These are phyloP conservation scores for Drosophila sproati DNA, from an alignment of 1,140 invertebrate genomes.

Conservation along the genomic window DNA sequence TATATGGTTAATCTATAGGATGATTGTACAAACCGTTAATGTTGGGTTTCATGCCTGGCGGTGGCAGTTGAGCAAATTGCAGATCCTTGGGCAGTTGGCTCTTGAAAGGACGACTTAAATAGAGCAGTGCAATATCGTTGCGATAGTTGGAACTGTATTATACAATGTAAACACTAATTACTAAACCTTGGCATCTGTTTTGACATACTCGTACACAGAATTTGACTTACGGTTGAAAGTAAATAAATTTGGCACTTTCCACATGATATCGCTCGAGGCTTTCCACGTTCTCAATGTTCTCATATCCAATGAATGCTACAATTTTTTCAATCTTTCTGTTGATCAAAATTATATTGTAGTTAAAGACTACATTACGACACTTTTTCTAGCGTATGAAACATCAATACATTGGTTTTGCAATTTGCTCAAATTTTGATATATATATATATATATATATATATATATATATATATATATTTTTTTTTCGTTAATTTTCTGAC, in stretches of 20 bases:
- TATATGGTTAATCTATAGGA: too few species aligned
- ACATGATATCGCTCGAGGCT: slow-evolving; percentile 57
- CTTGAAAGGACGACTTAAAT: slow-evolving; percentile 48
- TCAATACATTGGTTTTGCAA: too few species aligned
- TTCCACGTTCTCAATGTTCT: slow-evolving; percentile 60
- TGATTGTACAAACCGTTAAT: slow-evolving; percentile 51
- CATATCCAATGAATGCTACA: slow-evolving; percentile 71
- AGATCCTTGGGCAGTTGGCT: slow-evolving; percentile 16
- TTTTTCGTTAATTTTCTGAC: too few species aligned
- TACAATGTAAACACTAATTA: not conserved
- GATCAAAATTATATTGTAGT: not conserved
- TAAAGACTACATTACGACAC: too few species aligned
- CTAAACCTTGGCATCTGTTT: too few species aligned
- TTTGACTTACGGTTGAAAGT: slow-evolving; percentile 72
- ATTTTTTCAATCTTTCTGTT: slow-evolving; percentile 57
- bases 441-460: too few species aligned
- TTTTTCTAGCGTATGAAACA: too few species aligned
- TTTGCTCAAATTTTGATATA: too few species aligned
- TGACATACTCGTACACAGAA: too few species aligned
- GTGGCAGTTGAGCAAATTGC: slow-evolving; percentile 64
- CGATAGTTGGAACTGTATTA: slow-evolving; percentile 66
- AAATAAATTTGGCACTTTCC: slow-evolving; percentile 70
- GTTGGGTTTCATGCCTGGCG: slow-evolving; percentile 59
- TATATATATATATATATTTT: too few species aligned
- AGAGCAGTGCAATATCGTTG: slow-evolving; percentile 74